These are phyloP conservation scores for Drosophila mojavensis DNA, from an alignment of 1,140 invertebrate species.

Conservation along the genomic window DNA sequence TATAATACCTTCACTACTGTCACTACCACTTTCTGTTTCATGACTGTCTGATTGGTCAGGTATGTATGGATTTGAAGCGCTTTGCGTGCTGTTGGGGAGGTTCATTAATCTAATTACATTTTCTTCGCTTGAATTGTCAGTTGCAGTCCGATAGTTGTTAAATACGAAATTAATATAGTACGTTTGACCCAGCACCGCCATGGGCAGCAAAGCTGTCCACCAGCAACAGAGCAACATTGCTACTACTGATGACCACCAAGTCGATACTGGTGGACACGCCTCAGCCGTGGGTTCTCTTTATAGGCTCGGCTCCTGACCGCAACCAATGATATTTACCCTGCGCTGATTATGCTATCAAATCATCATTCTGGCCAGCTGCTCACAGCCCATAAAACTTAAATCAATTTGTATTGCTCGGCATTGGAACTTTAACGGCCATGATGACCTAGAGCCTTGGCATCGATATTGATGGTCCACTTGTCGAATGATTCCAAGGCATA, in stretches of 20 bases:
- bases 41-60: too few species aligned
- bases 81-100: too few species aligned
- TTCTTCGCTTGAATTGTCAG: too few species aligned
- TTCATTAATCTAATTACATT: too few species aligned
- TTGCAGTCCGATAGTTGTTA: constrained; percentile 47
- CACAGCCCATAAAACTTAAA: constrained; percentile 17
- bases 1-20: too few species aligned
- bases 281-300: constrained; percentile 46
- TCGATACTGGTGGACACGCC: constrained; percentile 17
- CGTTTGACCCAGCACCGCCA: constrained; percentile 47
- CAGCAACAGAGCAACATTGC: constrained; percentile 46
- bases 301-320: constrained; percentile 31
- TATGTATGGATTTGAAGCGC: too few species aligned
- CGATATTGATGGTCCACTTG: too few species aligned
- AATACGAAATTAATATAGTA: constrained; percentile 71
- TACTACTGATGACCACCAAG: not conserved
- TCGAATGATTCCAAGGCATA: too few species aligned
- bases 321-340: constrained; percentile 17
- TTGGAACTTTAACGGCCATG: not conserved
- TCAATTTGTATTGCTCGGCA: not conserved
- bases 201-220: constrained; percentile 40
- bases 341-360: constrained; percentile 21
- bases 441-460: not conserved
- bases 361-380: not conserved
- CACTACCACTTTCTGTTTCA: too few species aligned